These are phyloP conservation scores for Epirrita christyi DNA, from an alignment of 2,888 invertebrate genomes.

Conservation along the genomic window DNA sequence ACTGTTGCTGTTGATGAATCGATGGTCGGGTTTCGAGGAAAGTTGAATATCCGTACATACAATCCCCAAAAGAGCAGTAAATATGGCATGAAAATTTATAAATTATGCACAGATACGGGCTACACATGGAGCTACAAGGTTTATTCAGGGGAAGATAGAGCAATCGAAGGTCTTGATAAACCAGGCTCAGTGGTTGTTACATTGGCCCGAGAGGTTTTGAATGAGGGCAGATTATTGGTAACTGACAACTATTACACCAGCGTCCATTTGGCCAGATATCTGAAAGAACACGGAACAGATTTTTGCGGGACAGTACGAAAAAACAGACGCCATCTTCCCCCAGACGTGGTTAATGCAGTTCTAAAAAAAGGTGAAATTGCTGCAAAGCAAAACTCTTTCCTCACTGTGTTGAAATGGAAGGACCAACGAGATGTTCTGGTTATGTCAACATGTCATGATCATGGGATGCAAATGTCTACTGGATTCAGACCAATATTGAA, in stretches of 20 bases:
- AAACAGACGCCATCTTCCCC: constrained; percentile 19
- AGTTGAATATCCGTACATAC: constrained; percentile 17
- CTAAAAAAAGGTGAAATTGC: constrained; percentile 19
- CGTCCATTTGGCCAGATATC: constrained; percentile 22
- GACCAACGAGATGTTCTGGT: constrained; percentile 18
- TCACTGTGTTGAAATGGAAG: constrained; percentile 23
- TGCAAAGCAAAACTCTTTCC: constrained; percentile 16
- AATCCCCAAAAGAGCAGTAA: constrained; percentile 25
- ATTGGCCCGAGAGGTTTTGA: constrained; percentile 15
- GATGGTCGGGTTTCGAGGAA: constrained; percentile 29
- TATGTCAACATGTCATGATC: constrained; percentile 23
- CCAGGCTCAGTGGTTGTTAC: constrained; percentile 25
- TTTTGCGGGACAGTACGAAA: constrained; percentile 28
- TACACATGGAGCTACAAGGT: constrained; percentile 31
- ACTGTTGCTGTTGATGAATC: constrained; percentile 30
- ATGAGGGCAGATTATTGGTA: constrained; percentile 29
- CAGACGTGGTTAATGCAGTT: constrained; percentile 14
- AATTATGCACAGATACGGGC: constrained; percentile 27
- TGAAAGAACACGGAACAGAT: constrained; percentile 27
- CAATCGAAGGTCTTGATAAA: constrained; percentile 20
- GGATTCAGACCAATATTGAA: constrained; percentile 26
- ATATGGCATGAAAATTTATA: constrained; percentile 34
- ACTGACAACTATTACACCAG: constrained; percentile 30
- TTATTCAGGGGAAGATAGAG: constrained; percentile 27
- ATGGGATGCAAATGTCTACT: constrained; percentile 24